Evolutionary conservation across 2,113 vertebrate species (phyloP).

Genomic region (Ictalurus furcatus): DNA sequence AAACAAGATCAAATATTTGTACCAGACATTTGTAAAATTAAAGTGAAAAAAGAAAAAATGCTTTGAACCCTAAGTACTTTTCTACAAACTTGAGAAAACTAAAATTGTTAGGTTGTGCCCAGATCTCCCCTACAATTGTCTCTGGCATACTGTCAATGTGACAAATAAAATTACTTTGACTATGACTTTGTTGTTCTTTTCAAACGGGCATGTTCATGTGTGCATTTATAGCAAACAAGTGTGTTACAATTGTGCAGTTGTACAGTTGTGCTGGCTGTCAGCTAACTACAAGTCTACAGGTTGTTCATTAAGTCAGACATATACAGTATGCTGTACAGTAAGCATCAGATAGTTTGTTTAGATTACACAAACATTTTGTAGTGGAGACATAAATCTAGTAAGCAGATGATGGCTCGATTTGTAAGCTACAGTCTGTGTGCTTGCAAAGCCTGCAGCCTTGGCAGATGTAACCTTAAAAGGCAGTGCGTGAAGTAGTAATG

Average conservation of each 20-base stretch:
- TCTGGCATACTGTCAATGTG: neutral
- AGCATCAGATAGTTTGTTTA: constrained; percentile 61
- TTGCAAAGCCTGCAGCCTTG: constrained; percentile 55
- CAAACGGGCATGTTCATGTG: neutral
- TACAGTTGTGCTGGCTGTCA: neutral
- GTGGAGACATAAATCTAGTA: constrained; percentile 55
- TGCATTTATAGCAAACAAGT: neutral
- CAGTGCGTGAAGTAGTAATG: constrained; percentile 70
- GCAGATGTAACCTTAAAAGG: constrained; percentile 80
- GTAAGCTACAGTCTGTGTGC: constrained; percentile 68
- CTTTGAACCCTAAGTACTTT: too few species aligned
- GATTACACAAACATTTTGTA: constrained; percentile 56
- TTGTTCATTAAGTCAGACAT: neutral
- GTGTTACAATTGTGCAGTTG: neutral
- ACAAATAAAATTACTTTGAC: neutral
- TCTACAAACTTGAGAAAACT: too few species aligned
- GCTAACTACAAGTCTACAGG: neutral
- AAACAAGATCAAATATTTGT: too few species aligned
- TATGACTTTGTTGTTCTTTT: neutral
- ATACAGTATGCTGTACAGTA: neutral
- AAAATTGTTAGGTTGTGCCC: too few species aligned
- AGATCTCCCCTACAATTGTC: neutral
- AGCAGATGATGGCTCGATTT: constrained; percentile 70
- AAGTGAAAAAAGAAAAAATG: too few species aligned
- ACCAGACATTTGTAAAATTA: too few species aligned